Evolutionary conservation across 2,888 invertebrate species (phyloP), one percentile per base, ranked within the genome.

Genomic region (Tigriopus californicus): DNA sequence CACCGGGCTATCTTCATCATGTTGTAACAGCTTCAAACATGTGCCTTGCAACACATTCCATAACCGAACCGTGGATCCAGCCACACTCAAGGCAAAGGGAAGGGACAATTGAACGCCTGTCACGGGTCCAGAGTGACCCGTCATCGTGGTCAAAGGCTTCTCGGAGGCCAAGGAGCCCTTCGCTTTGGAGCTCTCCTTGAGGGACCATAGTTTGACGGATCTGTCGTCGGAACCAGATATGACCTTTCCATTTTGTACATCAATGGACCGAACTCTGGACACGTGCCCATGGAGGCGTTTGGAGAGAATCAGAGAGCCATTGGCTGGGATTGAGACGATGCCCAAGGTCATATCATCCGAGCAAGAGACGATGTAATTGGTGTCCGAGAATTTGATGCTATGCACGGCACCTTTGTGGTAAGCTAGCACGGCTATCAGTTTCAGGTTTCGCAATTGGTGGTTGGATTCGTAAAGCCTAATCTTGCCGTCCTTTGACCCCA

Each of bases 291-390:
- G 56, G 5, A 56, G 44, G 18, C 42, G 41, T 25, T 56, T 56
- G 11, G 46, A 56, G 3, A 56, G 56, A 2, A 56, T 44, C 13
- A 56, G 44, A 46, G 56, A 56, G 11, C 56, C 56, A 44, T 56
- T 33, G 13, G 42, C 46, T 20, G 46, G 46, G 15, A 56, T 46
- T 20, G 42, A 46, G 13, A 44, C 56, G 44, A 56, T 46, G 18
- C 56, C 56, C 42, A 56, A 20, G 20, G 56, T 25, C 56, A 56
- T 56, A 5, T 56, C 56, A 46, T 56, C 56, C 20, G 56, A 56
- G 46, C 56, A 42, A 6, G 56, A 56, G 2, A 56, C n/a, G 18
- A 56, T 42, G 15, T 20, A 20, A 25, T 56, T 46, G 22, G 24
- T 52, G 5, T 49, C 22, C 2, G 15, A 22, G 25, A 56, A 56